Evolutionary conservation across 1,140 invertebrate species (phyloP).

Genomic region (Steinernema feltiae): DNA sequence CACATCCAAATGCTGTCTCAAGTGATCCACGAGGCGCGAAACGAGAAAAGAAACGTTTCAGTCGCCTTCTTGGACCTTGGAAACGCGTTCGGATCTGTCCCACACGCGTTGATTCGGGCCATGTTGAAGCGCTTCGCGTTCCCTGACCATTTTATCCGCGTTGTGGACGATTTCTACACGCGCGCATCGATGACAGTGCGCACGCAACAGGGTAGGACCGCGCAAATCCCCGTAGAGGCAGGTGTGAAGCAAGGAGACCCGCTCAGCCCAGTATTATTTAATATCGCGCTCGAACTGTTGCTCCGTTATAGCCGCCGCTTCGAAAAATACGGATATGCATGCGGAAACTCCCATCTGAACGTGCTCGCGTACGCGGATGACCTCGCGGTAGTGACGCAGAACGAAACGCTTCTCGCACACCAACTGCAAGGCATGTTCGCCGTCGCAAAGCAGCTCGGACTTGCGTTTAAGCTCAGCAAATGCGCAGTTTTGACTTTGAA

Average conservation of each 20-base stretch:
- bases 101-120: background rate
- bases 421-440: conserved; percentile 40
- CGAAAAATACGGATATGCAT: too few relatives aligned
- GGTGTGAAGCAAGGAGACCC: too few relatives aligned
- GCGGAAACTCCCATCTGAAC: too few relatives aligned
- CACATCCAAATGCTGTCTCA: conserved; percentile 12
- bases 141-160: conserved; percentile 23
- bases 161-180: conserved; percentile 19
- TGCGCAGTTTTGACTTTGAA: background rate
- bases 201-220: background rate
- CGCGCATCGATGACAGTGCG: conserved; percentile 6
- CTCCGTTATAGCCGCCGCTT: too few relatives aligned
- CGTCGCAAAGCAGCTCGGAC: conserved; percentile 43
- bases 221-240: too few relatives aligned
- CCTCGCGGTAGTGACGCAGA: conserved; percentile 31
- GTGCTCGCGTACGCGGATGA: conserved; percentile 42
- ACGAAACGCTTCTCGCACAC: background rate
- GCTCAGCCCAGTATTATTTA: too few relatives aligned
- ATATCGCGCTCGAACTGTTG: too few relatives aligned
- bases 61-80: conserved; percentile 2
- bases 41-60: background rate
- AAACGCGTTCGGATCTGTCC: conserved; percentile 11
- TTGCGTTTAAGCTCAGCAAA: conserved; percentile 20
- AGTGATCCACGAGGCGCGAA: background rate
- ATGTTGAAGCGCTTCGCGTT: background rate